A percentile compares a stretch with the other conserved stretches of the same genome.
Evolutionary conservation across 1,140 invertebrate genomes (phyloP).

Genomic region (Drosophila orena): DNA sequence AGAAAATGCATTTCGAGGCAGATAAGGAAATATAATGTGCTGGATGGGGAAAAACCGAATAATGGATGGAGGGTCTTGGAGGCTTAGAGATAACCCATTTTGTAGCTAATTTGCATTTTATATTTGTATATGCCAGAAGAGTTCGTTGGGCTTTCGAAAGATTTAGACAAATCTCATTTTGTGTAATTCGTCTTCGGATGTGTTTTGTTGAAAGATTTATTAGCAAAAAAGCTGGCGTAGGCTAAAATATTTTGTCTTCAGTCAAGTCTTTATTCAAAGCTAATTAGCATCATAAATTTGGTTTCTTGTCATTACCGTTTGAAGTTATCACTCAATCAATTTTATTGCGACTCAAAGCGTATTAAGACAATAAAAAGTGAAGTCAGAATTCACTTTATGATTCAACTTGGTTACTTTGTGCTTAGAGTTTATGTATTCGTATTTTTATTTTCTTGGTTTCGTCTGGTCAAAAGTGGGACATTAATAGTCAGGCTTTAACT

Average conservation of each 20-base stretch:
- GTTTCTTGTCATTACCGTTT: constrained; percentile 37
- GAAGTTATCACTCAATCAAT: constrained; percentile 69
- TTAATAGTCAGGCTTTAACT: constrained; percentile 42
- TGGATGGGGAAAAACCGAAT: constrained; percentile 1
- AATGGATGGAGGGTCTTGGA: constrained; percentile 2
- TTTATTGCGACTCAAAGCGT: constrained; percentile 42
- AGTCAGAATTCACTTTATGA: constrained; percentile 10
- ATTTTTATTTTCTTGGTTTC: constrained; percentile 10
- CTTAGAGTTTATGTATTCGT: constrained; percentile 13
- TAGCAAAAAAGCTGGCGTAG: constrained; percentile 21
- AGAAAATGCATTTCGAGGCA: constrained; percentile 64
- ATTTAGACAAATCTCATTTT: constrained; percentile 60
- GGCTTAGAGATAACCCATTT: constrained; percentile 39
- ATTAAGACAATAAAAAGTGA: constrained; percentile 33
- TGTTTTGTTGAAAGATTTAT: constrained; percentile 62
- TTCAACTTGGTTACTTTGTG: constrained; percentile 29
- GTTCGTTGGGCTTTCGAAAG: constrained; percentile 26
- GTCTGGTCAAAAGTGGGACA: constrained; percentile 17
- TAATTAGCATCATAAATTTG: constrained; percentile 63
- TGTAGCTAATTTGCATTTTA: constrained; percentile 71
- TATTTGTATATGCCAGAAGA: constrained; percentile 53
- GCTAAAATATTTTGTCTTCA: constrained; percentile 15
- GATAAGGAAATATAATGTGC: constrained; percentile 27
- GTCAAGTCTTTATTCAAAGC: constrained; percentile 35
- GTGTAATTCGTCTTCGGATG: constrained; percentile 37